Percentiles rank a stretch among this genome's conserved stretches.
Evolutionary conservation across 1,140 invertebrate genomes (phyloP).

Genomic region (Drosophila nannoptera): DNA sequence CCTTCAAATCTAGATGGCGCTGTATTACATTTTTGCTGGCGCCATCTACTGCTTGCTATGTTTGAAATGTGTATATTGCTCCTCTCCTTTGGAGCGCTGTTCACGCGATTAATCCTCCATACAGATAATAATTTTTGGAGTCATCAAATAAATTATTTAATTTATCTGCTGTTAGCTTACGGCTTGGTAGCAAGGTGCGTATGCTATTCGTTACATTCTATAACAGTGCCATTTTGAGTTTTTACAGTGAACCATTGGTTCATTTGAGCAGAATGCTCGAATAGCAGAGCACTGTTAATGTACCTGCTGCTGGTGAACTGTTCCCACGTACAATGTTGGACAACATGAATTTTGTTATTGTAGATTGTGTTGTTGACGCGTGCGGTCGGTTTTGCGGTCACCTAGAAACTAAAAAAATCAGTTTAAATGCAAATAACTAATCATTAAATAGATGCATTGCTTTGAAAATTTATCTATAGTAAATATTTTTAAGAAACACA

Average conservation of each 20-base stretch:
- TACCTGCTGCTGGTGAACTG: neutral
- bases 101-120: neutral
- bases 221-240: slow-evolving; percentile 31
- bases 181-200: too few species aligned
- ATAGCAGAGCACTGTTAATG: slow-evolving; percentile 15
- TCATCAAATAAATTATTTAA: too few species aligned
- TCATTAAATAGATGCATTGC: slow-evolving; percentile 8
- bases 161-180: too few species aligned
- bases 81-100: neutral
- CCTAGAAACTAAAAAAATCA: slow-evolving; percentile 11
- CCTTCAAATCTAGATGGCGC: too few species aligned
- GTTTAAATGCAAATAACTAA: slow-evolving; percentile 17
- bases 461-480: slow-evolving; percentile 12
- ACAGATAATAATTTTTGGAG: too few species aligned
- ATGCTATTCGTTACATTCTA: neutral
- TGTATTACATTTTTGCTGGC: too few species aligned
- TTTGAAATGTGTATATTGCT: neutral
- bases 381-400: slow-evolving; percentile 38
- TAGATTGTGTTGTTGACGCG: slow-evolving; percentile 41
- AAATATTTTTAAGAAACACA: slow-evolving; percentile 18
- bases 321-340: slow-evolving; percentile 17
- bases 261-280: slow-evolving; percentile 11
- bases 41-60: neutral
- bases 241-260: neutral
- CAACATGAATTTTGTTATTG: slow-evolving; percentile 38